Evolutionary conservation across 2,113 vertebrate genomes (phyloP).

Genomic region (Hippocampus mohnikei): DNA sequence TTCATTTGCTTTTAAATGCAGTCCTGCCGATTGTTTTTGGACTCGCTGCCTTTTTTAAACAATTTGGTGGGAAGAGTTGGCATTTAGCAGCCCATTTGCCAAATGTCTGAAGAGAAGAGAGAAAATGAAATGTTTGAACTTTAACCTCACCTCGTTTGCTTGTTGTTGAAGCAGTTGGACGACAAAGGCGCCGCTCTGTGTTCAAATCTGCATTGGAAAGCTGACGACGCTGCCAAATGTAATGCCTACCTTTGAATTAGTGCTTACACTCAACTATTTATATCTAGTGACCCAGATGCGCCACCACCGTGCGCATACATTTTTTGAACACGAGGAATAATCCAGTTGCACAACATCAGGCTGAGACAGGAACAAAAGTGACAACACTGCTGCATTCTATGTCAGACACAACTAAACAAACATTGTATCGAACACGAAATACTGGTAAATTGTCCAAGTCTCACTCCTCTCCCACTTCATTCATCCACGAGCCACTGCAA

Average conservation of each 20-base stretch:
- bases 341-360: background rate
- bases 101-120: background rate
- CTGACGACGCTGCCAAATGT: background rate
- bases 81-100: background rate
- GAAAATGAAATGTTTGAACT: background rate
- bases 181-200: background rate
- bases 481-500: background rate
- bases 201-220: no score
- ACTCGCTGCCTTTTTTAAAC: background rate
- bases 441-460: background rate
- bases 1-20: background rate
- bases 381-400: background rate
- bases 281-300: background rate
- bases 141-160: background rate
- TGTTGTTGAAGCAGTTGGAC: background rate
- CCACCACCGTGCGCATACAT: background rate
- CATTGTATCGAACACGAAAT: background rate
- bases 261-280: background rate
- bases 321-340: background rate
- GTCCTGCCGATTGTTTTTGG: background rate
- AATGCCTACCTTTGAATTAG: conserved; percentile 1
- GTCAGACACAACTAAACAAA: background rate
- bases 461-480: background rate
- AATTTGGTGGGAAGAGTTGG: background rate
- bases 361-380: background rate